Conservation (phyloP, 2,797 vertebrate genomes). For the Allobates femoralis region DNA sequence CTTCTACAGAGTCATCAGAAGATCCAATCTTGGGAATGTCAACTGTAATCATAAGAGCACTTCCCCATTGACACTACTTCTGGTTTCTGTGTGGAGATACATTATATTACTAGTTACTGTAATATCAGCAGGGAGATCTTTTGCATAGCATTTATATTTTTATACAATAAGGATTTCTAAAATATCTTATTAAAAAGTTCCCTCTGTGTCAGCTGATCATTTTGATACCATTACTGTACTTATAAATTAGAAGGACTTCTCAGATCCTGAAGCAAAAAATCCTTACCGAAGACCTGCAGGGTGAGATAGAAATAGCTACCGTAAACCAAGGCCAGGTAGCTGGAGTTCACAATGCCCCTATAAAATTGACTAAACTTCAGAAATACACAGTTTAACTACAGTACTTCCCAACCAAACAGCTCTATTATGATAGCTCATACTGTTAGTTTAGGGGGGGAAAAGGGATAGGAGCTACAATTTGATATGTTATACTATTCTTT, state of each 20-base stretch:
- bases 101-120: background rate
- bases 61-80: background rate
- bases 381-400: slow-evolving; percentile 6
- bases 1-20: background rate
- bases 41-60: background rate
- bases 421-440: background rate
- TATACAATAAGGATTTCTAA: background rate
- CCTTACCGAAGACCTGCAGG: background rate
- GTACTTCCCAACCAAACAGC: background rate
- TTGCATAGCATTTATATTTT: too few relatives aligned
- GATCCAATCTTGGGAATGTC: background rate
- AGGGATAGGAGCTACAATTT: too few relatives aligned
- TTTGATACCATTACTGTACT: background rate
- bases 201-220: background rate
- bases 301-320: background rate
- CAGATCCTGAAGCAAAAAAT: background rate
- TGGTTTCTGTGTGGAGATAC: background rate
- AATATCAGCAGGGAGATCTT: too few relatives aligned
- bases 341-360: background rate
- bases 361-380: background rate
- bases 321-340: too few relatives aligned
- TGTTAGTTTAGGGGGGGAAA: too few relatives aligned
- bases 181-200: background rate
- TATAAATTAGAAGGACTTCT: background rate
- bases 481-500: background rate